phyloP scores from a whole-genome alignment of 2,888 invertebrate species.

The Spisula subtruncata region DNA sequence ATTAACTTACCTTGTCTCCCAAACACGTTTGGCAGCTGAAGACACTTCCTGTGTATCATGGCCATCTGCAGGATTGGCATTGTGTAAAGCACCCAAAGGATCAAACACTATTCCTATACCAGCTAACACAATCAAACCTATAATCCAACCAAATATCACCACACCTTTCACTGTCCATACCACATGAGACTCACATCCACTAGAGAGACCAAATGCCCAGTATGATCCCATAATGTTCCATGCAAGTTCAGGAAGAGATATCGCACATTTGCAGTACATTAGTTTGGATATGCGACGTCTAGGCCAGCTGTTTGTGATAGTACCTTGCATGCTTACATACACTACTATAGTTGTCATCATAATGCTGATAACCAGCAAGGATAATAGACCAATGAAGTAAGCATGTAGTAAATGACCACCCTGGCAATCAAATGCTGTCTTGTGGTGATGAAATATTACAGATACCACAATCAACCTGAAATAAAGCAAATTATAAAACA shows the following conservation, averaged over 20 bases:
- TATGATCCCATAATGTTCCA: constrained; percentile 94
- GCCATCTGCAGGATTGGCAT: constrained; percentile 88
- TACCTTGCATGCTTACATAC: constrained; percentile 90
- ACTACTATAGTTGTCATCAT: constrained; percentile 86
- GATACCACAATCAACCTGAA: constrained; percentile 91
- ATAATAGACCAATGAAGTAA: constrained; percentile 91
- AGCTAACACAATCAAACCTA: constrained; percentile 91
- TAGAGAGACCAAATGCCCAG: constrained; percentile 91
- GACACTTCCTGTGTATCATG: constrained; percentile 16
- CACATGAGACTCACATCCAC: constrained; percentile 77
- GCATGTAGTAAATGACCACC: constrained; percentile 92
- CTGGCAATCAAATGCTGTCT: constrained; percentile 91
- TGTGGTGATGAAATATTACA: constrained; percentile 90
- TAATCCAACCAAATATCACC: constrained; percentile 94
- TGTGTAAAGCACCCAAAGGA: constrained; percentile 90
- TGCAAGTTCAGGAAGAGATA: constrained; percentile 93
- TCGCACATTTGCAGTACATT: constrained; percentile 91
- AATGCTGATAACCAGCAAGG: constrained; percentile 85
- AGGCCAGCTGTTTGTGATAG: constrained; percentile 92
- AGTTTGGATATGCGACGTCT: constrained; percentile 92
- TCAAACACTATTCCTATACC: constrained; percentile 94
- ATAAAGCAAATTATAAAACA: constrained; percentile 64
- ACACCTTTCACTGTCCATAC: constrained; percentile 89
- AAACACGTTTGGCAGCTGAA: constrained; percentile 75
- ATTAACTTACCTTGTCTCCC: constrained; percentile 80